These are phyloP conservation scores for Cyprinella venusta DNA, from an alignment of 2,797 vertebrate species.

Conservation along the genomic window DNA sequence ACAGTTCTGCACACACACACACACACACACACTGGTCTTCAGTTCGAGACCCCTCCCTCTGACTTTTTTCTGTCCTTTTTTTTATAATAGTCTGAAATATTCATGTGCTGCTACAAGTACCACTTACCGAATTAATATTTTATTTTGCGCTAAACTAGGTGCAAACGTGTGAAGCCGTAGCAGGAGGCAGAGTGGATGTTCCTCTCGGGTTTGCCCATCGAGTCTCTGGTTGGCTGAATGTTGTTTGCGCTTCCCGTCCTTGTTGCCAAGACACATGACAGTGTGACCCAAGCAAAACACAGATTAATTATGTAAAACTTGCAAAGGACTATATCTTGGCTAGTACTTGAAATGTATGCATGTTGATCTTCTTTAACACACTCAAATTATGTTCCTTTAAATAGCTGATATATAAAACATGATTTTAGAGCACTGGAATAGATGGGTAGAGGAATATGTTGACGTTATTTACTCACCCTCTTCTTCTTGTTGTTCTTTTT, in stretches of 20 bases:
- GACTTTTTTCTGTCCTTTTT: conserved; percentile 64
- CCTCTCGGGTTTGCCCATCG: background rate
- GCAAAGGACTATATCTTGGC: background rate
- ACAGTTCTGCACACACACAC: conserved; percentile 31
- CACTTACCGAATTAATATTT: conserved; percentile 98
- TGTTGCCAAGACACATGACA: conserved; percentile 5
- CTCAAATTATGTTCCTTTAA: background rate
- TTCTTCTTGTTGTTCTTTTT: background rate
- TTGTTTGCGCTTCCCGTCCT: conserved; percentile 39
- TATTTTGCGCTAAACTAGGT: conserved; percentile 81
- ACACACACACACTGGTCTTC: conserved; percentile 3
- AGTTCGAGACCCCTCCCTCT: conserved; percentile 59
- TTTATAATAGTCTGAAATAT: conserved; percentile 86
- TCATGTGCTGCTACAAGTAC: conserved; percentile 87
- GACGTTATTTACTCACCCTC: background rate
- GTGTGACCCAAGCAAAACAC: conserved; percentile 22
- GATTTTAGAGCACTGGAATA: background rate
- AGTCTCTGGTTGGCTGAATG: conserved; percentile 33
- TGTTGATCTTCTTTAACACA: background rate
- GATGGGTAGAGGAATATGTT: too few species aligned
- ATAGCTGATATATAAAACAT: too few species aligned
- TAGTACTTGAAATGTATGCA: background rate
- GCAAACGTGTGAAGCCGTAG: conserved; percentile 46
- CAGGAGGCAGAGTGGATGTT: conserved; percentile 23
- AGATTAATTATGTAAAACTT: conserved; percentile 25